These are phyloP conservation scores for Rostratula benghalensis DNA, from an alignment of 2,113 vertebrate genomes.

Conservation along the genomic window DNA sequence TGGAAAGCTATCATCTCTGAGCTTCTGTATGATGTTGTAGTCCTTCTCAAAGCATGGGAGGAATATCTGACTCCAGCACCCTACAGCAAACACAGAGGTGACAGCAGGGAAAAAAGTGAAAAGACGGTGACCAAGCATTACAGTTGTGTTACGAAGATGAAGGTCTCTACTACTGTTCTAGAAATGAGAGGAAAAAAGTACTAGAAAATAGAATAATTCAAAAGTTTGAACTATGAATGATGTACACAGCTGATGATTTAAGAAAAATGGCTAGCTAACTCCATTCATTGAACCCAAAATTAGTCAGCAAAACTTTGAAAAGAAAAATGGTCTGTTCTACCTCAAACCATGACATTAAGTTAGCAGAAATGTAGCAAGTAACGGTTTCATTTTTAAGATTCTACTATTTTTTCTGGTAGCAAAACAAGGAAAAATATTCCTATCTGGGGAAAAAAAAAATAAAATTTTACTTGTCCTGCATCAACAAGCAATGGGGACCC, in stretches of 20 bases:
- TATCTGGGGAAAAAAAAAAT: not conserved
- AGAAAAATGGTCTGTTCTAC: not conserved
- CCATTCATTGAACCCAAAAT: not conserved
- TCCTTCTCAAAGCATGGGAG: not conserved
- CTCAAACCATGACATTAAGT: not conserved
- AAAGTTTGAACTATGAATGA: not conserved
- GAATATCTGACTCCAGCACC: not conserved
- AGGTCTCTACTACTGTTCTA: not conserved
- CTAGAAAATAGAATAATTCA: not conserved
- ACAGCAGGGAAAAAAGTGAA: not conserved
- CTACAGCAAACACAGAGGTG: not conserved
- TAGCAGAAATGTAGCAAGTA: not conserved
- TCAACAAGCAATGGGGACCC: not conserved
- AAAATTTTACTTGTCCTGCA: not conserved
- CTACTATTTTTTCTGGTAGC: not conserved
- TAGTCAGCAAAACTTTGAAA: not conserved
- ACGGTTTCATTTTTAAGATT: not conserved
- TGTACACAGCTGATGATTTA: not conserved
- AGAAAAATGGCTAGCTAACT: not conserved
- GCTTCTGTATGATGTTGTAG: not conserved
- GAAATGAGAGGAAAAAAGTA: not conserved
- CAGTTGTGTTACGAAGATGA: accelerated
- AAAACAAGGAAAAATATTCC: not conserved
- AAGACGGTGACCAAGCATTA: not conserved
- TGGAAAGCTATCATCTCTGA: not conserved